phyloP scores from a whole-genome alignment of 2,113 vertebrate genomes.

The Fregata magnificens region DNA sequence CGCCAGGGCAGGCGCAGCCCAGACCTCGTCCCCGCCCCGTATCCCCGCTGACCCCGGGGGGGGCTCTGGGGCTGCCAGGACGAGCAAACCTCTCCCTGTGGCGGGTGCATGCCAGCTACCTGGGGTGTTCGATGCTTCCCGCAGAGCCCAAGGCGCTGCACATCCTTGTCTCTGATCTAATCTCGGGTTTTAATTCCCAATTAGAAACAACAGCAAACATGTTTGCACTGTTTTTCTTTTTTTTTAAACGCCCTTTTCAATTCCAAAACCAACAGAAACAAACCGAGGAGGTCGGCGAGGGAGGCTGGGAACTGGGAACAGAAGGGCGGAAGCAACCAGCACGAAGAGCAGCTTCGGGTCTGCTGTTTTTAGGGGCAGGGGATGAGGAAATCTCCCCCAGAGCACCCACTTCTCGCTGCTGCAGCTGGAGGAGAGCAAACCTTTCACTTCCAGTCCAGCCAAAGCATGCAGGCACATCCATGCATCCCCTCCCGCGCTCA shows the following conservation, averaged over 20 bases:
- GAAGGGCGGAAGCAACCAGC: neutral
- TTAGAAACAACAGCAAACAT: neutral
- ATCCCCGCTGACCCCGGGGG: neutral
- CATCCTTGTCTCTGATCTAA: neutral
- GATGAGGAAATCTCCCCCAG: neutral
- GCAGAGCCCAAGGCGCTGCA: neutral
- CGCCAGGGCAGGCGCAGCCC: neutral
- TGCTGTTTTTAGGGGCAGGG: neutral
- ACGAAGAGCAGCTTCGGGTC: neutral
- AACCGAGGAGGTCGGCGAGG: accelerated
- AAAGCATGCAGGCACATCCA: neutral
- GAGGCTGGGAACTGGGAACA: neutral
- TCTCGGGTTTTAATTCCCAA: neutral
- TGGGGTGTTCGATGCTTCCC: neutral
- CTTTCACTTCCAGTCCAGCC: neutral
- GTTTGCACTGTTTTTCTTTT: neutral
- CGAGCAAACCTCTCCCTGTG: neutral
- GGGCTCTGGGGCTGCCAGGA: accelerated
- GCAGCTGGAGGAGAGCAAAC: neutral
- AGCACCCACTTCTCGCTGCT: neutral
- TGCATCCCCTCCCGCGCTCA: accelerated
- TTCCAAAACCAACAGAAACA: neutral
- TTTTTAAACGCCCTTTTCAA: neutral
- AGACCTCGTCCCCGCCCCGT: accelerated
- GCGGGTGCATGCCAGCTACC: neutral